A percentile compares a stretch with the other conserved stretches of the same genome.
These are phyloP conservation scores for Melanerpes aurifrons DNA, from an alignment of 2,113 vertebrate species.

Conservation along the genomic window DNA sequence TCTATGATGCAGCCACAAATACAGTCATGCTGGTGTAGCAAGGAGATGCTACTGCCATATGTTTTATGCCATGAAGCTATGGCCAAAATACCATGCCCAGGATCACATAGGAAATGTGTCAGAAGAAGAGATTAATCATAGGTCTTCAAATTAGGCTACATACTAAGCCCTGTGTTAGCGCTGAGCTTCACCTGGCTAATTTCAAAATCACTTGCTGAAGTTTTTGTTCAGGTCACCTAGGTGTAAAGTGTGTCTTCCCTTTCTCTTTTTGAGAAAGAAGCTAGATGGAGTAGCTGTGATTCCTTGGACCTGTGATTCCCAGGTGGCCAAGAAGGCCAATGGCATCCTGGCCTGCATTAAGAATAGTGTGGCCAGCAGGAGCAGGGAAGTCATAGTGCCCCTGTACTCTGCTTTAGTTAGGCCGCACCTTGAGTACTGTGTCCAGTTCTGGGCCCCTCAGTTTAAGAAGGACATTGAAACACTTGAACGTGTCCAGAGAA, in stretches of 20 bases:
- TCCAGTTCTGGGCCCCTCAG: no score
- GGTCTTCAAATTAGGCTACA: neutral
- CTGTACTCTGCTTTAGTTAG: no score
- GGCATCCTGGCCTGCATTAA: no score
- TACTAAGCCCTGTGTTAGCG: neutral
- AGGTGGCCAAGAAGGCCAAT: no score
- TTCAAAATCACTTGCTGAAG: neutral
- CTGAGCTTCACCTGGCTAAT: neutral
- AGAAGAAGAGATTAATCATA: neutral
- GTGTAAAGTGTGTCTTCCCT: neutral
- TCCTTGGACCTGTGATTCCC: neutral
- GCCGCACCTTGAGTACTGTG: no score
- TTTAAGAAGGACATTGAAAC: no score
- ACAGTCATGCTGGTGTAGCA: neutral
- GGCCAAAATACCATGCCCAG: neutral
- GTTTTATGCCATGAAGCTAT: neutral
- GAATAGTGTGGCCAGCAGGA: no score
- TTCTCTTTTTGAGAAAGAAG: neutral
- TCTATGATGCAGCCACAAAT: neutral
- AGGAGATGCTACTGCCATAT: neutral
- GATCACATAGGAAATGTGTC: neutral
- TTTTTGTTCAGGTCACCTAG: neutral
- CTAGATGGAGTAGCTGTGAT: neutral
- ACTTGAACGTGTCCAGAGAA: no score
- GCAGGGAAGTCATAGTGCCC: no score